Evolutionary conservation across 1,140 invertebrate species (phyloP).

Genomic region (Drusus annulatus): DNA sequence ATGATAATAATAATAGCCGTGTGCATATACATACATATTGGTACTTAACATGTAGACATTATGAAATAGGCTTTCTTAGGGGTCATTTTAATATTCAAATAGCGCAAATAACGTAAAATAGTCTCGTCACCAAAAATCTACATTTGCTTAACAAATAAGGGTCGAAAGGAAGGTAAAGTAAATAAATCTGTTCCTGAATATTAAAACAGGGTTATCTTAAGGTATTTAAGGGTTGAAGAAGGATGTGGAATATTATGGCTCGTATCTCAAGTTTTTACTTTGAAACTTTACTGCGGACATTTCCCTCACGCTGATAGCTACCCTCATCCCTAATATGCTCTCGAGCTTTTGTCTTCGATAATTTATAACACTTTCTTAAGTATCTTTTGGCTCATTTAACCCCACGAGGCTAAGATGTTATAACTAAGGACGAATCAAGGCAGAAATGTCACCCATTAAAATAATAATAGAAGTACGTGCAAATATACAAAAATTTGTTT

Average conservation of each 20-base stretch:
- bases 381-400: slow-evolving; percentile 42
- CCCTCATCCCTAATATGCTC: slow-evolving; percentile 37
- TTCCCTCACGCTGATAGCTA: slow-evolving; percentile 38
- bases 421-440: slow-evolving; percentile 32
- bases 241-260: slow-evolving; percentile 52
- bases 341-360: slow-evolving; percentile 45
- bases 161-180: background rate
- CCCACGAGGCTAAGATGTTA: slow-evolving; percentile 14
- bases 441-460: background rate
- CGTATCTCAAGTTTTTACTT: slow-evolving; percentile 55
- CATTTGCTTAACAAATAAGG: slow-evolving; percentile 12
- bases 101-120: background rate
- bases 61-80: background rate
- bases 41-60: no score
- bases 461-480: no score
- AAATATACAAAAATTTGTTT: no score
- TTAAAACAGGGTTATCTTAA: slow-evolving; percentile 12
- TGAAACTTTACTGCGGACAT: slow-evolving; percentile 50
- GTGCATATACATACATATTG: no score
- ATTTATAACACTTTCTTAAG: slow-evolving; percentile 44
- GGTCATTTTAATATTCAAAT: background rate
- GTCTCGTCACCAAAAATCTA: slow-evolving; percentile 1
- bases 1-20: no score
- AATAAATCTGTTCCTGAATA: slow-evolving; percentile 28
- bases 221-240: slow-evolving; percentile 17